Conservation (phyloP, 2,888 invertebrate genomes). For the Dryococelus australis region DNA sequence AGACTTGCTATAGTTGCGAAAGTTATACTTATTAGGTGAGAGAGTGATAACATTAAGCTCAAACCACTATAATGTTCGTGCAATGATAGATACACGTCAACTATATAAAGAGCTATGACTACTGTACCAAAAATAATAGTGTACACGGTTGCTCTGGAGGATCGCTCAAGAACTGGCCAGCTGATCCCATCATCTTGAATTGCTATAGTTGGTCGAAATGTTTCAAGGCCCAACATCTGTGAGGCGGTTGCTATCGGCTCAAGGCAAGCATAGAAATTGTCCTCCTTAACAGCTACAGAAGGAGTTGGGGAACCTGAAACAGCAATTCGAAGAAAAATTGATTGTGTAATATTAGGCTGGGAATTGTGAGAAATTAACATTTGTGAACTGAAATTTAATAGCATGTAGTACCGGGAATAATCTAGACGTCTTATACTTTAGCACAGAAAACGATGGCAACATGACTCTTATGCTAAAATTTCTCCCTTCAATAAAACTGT, state of each 20-base stretch:
- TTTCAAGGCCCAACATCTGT: neutral
- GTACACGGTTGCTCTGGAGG: neutral
- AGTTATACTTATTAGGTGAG: neutral
- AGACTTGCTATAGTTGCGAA: neutral
- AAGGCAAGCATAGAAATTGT: neutral
- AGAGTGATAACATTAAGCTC: neutral
- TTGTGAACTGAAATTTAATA: no score
- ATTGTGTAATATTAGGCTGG: no score
- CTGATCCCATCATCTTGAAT: neutral
- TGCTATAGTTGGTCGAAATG: neutral
- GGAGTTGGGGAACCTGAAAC: no score
- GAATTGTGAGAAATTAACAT: no score
- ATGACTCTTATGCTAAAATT: no score
- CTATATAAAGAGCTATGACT: neutral
- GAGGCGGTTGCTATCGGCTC: neutral
- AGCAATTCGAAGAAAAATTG: no score
- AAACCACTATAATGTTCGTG: neutral
- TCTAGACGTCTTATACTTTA: no score
- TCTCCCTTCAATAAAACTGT: no score
- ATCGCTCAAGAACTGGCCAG: neutral
- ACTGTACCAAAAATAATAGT: neutral
- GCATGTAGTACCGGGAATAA: no score
- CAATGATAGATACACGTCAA: neutral
- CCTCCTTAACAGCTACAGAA: no score
- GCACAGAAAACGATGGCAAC: no score